Evolutionary conservation across 2,113 vertebrate species (phyloP).

Genomic region (Phrynosoma blainvillii): DNA sequence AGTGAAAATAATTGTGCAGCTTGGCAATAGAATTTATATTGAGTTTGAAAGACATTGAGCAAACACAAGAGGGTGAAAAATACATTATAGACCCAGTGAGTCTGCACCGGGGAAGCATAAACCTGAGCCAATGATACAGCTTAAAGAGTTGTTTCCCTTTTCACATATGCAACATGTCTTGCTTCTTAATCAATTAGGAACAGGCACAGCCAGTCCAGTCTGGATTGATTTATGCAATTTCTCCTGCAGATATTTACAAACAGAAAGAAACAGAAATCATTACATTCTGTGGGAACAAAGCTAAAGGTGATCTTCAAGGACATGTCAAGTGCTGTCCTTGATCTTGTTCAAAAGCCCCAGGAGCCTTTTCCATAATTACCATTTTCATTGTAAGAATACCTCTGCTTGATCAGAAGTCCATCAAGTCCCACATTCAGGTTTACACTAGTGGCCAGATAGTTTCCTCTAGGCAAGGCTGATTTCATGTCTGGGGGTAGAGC

Average conservation of each 20-base stretch:
- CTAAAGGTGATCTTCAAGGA: slow-evolving; percentile 34
- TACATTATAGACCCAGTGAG: slow-evolving; percentile 58
- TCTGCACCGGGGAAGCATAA: slow-evolving; percentile 55
- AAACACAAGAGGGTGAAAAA: slow-evolving; percentile 71
- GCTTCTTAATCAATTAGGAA: slow-evolving; percentile 59
- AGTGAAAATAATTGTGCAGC: slow-evolving; percentile 69
- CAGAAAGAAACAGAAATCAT: slow-evolving; percentile 38
- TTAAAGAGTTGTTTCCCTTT: slow-evolving; percentile 60
- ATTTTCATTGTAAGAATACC: not conserved
- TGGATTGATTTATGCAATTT: slow-evolving; percentile 51
- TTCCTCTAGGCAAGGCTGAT: not conserved
- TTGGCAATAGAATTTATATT: slow-evolving; percentile 71
- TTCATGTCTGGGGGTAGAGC: not conserved
- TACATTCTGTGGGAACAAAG: slow-evolving; percentile 17
- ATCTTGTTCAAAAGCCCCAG: slow-evolving; percentile 5
- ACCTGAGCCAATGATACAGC: slow-evolving; percentile 47
- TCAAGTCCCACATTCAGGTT: not conserved
- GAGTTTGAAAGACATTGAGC: slow-evolving; percentile 70
- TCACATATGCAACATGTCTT: slow-evolving; percentile 53
- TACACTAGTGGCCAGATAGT: not conserved
- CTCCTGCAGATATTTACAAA: slow-evolving; percentile 51
- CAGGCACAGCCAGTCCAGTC: slow-evolving; percentile 33
- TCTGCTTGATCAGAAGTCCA: not conserved
- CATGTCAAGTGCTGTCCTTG: slow-evolving; percentile 8
- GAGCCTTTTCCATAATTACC: not conserved